phyloP scores from a whole-genome alignment of 30 jellyfish, hydroid and myxozoan genomes.

The Aurelia sp. region DNA sequence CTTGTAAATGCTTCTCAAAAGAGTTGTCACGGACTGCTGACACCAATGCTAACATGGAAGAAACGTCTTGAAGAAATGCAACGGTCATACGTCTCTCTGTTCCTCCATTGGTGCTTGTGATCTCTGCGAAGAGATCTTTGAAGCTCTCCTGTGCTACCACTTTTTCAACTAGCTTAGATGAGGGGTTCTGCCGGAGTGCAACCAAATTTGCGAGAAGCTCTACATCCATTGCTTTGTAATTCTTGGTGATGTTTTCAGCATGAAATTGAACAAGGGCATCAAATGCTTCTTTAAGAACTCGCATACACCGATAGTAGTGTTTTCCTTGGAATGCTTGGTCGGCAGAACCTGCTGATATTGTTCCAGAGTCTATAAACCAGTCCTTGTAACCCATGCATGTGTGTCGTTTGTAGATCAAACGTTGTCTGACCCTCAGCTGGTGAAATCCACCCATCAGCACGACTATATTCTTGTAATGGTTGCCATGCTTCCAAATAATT shows the following conservation, averaged over 20 bases:
- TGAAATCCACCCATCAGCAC: conserved; percentile 23
- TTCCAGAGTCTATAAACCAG: conserved; percentile 18
- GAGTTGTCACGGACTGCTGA: conserved; percentile 12
- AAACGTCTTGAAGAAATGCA: conserved; percentile 1
- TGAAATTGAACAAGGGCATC: conserved; percentile 21
- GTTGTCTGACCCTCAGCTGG: conserved; percentile 27
- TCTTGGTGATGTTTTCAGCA: conserved; percentile 6
- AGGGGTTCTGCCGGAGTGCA: conserved; percentile 1
- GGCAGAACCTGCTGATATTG: conserved; percentile 32
- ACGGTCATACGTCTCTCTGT: background rate
- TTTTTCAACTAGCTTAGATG: background rate
- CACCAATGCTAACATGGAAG: conserved; percentile 2
- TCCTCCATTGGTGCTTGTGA: background rate
- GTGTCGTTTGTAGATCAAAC: too few relatives aligned
- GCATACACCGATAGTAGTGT: conserved; percentile 32
- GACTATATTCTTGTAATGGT: conserved; percentile 14
- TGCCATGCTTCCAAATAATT: conserved; percentile 12
- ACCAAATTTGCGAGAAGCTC: background rate
- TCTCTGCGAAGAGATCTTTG: conserved; percentile 2
- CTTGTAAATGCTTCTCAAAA: background rate
- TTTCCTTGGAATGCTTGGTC: conserved; percentile 21
- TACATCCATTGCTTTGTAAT: background rate
- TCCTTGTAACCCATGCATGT: background rate
- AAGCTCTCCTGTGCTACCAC: background rate
- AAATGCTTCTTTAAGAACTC: conserved; percentile 21